These are phyloP conservation scores for Leptinotarsa texana DNA, from an alignment of 1,140 invertebrate genomes.

Conservation along the genomic window DNA sequence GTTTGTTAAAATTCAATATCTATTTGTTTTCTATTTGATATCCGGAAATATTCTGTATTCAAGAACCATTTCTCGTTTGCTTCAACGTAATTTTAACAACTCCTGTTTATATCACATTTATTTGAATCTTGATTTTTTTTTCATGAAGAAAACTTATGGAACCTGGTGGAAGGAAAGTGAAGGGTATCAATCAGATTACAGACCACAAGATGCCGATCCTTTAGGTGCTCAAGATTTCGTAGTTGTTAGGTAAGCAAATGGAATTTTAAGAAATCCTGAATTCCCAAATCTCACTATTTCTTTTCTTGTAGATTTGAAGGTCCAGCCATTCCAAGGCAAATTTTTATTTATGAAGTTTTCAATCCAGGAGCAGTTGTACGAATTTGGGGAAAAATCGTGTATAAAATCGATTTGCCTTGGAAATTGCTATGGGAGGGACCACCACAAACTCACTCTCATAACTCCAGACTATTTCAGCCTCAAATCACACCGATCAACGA, in stretches of 20 bases:
- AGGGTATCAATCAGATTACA: conserved; percentile 70
- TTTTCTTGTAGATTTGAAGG: conserved; percentile 69
- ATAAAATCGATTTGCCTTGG: conserved; percentile 63
- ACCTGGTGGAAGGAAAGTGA: conserved; percentile 84
- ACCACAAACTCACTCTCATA: conserved; percentile 65
- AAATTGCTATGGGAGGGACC: conserved; percentile 75
- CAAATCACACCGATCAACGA: conserved; percentile 65
- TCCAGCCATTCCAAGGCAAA: conserved; percentile 73
- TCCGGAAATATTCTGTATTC: conserved; percentile 18
- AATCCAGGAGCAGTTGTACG: conserved; percentile 86
- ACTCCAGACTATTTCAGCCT: conserved; percentile 77
- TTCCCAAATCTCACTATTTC: background rate
- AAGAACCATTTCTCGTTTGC: background rate
- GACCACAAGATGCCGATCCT: conserved; percentile 71
- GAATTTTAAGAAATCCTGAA: background rate
- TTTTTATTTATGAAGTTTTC: conserved; percentile 86
- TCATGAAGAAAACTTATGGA: conserved; percentile 81
- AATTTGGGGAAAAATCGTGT: conserved; percentile 70
- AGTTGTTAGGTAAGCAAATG: conserved; percentile 60
- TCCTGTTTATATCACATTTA: background rate
- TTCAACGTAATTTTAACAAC: no score
- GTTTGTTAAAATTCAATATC: no score
- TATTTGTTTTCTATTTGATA: background rate
- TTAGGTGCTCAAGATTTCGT: conserved; percentile 83
- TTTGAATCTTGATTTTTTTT: background rate